Percentiles rank a stretch among this genome's conserved stretches.
Conservation (phyloP, 2,797 vertebrate genomes). For the Mus minutoides region DNA sequence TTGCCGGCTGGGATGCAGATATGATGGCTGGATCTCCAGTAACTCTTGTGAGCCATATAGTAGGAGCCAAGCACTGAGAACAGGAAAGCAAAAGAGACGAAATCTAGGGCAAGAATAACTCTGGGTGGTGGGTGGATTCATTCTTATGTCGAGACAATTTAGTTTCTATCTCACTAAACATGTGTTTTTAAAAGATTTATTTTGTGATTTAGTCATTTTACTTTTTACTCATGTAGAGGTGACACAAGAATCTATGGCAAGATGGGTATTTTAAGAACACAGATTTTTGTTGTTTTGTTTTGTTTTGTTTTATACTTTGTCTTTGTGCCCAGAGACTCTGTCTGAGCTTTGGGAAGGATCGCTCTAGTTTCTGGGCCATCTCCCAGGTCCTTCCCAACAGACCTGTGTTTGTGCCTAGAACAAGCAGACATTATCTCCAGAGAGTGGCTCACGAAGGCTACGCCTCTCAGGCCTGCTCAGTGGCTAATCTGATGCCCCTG, state of each 20-base stretch:
- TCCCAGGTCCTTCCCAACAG: not conserved
- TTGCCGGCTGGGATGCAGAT: not conserved
- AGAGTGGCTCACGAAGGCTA: not conserved
- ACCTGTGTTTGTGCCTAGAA: not conserved
- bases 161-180: not conserved
- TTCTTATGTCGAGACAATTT: not conserved
- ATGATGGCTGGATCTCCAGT: not conserved
- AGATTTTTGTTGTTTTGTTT: not conserved
- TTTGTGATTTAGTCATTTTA: not conserved
- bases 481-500: not conserved
- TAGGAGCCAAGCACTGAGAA: not conserved
- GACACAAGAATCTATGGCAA: not conserved
- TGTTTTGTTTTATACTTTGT: not conserved
- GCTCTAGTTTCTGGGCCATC: rapidly evolving
- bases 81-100: not conserved
- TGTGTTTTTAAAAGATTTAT: not conserved
- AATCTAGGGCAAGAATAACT: not conserved
- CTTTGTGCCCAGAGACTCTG: not conserved
- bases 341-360: not conserved
- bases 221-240: not conserved
- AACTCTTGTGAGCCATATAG: not conserved
- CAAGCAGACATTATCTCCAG: not conserved
- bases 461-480: not conserved
- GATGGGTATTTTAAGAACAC: not conserved
- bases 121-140: not conserved